Evolutionary conservation across 2,888 invertebrate genomes (phyloP), one percentile per base, ranked within the genome.

Genomic region (Dasysyrphus tricinctus): DNA sequence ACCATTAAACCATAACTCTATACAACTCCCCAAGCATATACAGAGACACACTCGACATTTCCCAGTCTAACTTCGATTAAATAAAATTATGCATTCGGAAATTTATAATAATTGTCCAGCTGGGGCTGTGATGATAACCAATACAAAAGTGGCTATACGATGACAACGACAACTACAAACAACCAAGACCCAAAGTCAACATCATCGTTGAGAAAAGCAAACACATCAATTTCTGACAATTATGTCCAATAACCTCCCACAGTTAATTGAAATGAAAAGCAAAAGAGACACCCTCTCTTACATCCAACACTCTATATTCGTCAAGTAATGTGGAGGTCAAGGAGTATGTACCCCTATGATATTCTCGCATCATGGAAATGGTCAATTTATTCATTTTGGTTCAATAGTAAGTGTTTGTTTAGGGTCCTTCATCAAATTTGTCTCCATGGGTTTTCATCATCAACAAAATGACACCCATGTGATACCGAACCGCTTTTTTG

Each of bases 211-310:
- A 74, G 75, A 79, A 75, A 81, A 65, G 79, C 72, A 81, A 86
- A 81, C 86, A 81, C 86, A 86, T 81, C 81, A 86, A 82, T 86
- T 75, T 86, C 81, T 72, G 70, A 51, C 81, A 81, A 81, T 81
- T 79, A 78, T 70, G 59, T 63, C 57, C 49, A 49, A 54, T 65
- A 78, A 81, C 78, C 32, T 47, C 73, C 42, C 47, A 59, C 37
- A 59, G 77, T 72, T 86, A 86, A 81, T 81, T 78, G 78, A 82
- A 86, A 81, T 61, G 82, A 74, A 54, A 67, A 69, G 5, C 65
- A 34, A 49, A 29, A 44, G n/a, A 63, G n/a, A 19, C 12, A 1
- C 65, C 44, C n/a, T 42, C 14, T 9, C 76, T 29, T 49, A 5
- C 14, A 4, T 1, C 42, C 51, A 42, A 3, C 3, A 16, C n/a